Base-by-base conservation (phyloP, 1,140 invertebrate species). In the Bombus confusus region DNA sequence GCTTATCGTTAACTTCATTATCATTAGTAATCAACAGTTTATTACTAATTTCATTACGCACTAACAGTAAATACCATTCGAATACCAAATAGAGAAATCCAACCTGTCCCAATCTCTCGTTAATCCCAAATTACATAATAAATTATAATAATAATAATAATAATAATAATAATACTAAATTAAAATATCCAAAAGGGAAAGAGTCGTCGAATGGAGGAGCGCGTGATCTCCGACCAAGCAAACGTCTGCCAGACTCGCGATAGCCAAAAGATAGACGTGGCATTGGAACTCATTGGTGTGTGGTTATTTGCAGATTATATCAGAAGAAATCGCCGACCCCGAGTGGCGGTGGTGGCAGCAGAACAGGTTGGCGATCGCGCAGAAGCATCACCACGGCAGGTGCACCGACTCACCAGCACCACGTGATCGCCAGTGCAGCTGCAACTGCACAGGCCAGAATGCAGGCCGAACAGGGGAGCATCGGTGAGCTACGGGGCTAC, bases 381-480 rank as follows among this genome's bases (percentile, higher is more conserved):
- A 94, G 95, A 89, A 95, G 95, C 92, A 93, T 95, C 90, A 96
- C 95, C 72, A 94, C 94, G 80, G 90, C 93, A 81, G 90, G 94
- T 90, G 88, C 95, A 86, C 87, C 95, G n/a, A 91, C 92, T 88
- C 92, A 95, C 87, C 91, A 95, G 87, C 92, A 95, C 88, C 93
- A 95, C 94, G 93, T 94, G 92, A 95, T 95, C 87, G 94, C 94
- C 84, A 94, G 86, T 83, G 86, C 62, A 73, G 94, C 93, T 47
- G 95, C 93, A 43, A 94, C 94, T 85, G 95, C 93, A 74, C 93
- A 95, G 86, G 96, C 95, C 83, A 98, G 96, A 94, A 98, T 98
- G 98, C 98, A 98, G 96, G 98, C 97, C 79, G 98, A 98, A 95
- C 97, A 98, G 93, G 98, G 98, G 66, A 97, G 97, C 94, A 98